These are phyloP conservation scores for Lepidonotus clava DNA, from an alignment of 2,888 invertebrate species.

Conservation along the genomic window DNA sequence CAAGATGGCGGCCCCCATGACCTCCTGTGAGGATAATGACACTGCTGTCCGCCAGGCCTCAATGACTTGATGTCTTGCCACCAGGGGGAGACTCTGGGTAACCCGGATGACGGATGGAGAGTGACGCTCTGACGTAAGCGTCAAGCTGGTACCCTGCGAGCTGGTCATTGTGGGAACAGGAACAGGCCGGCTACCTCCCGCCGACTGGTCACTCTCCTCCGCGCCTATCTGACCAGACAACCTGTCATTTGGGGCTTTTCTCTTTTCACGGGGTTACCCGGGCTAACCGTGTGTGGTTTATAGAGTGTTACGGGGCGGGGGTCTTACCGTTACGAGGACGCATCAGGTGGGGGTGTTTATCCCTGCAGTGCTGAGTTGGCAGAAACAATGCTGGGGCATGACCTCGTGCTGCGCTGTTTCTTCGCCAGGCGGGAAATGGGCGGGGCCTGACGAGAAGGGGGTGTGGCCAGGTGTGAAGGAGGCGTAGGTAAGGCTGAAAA, in stretches of 20 bases:
- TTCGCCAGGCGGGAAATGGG: constrained; percentile 10
- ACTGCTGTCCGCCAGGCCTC: not conserved
- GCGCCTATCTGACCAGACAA: not conserved
- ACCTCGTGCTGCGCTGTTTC: not conserved
- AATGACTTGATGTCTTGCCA: not conserved
- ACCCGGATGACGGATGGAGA: not conserved
- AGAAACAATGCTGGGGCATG: not conserved
- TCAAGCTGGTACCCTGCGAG: constrained; percentile 1
- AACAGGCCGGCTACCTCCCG: constrained; percentile 3
- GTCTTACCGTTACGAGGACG: not conserved
- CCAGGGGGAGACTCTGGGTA: not conserved
- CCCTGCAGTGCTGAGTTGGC: not conserved
- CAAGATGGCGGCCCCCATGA: not conserved
- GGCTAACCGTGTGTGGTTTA: not conserved
- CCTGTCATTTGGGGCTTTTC: not conserved
- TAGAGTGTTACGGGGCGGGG: not conserved
- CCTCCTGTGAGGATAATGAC: constrained; percentile 2
- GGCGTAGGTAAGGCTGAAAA: not conserved
- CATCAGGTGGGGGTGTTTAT: not conserved
- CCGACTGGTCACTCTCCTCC: not conserved
- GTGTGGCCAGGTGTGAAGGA: too few relatives aligned
- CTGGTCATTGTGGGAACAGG: not conserved
- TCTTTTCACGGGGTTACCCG: not conserved
- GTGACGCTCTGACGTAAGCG: not conserved
- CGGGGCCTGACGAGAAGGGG: not conserved